These are phyloP conservation scores for Petrolisthes manimaculis DNA, from an alignment of 2,888 invertebrate species.

Conservation along the genomic window DNA sequence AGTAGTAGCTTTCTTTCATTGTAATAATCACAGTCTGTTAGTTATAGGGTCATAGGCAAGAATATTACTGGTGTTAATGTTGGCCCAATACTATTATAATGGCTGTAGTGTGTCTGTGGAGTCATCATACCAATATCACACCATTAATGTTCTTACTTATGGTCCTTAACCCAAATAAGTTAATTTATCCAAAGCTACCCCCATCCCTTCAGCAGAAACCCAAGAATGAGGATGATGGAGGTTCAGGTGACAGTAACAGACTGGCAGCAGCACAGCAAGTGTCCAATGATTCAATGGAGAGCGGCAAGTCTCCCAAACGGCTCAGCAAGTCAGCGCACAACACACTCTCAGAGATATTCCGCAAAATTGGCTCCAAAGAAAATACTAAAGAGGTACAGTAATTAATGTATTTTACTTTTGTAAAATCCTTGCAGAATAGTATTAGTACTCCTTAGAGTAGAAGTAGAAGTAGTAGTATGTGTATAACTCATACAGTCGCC, in stretches of 20 bases:
- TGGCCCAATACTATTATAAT: no score
- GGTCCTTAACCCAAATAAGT: background rate
- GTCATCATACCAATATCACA: no score
- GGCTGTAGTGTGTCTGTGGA: no score
- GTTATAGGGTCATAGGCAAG: no score
- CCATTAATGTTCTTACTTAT: background rate
- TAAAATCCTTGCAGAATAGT: no score
- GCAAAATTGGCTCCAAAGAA: conserved; percentile 89
- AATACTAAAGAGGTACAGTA: conserved; percentile 77
- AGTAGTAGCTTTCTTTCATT: no score
- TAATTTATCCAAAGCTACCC: background rate
- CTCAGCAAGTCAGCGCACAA: conserved; percentile 81
- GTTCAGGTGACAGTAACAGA: conserved; percentile 52
- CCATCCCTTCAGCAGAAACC: conserved; percentile 34
- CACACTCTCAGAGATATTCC: conserved; percentile 88
- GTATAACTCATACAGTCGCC: background rate
- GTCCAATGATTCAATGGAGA: conserved; percentile 49
- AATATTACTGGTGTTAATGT: no score
- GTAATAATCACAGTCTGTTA: no score
- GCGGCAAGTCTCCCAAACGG: conserved; percentile 61
- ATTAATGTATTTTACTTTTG: background rate
- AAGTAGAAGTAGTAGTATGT: no score
- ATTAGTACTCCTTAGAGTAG: no score
- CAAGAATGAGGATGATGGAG: conserved; percentile 52
- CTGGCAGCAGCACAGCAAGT: conserved; percentile 51